Percentiles rank a stretch among this genome's conserved stretches.
phyloP scores from a whole-genome alignment of 2,888 invertebrate species.

The Orchestes rusci region DNA sequence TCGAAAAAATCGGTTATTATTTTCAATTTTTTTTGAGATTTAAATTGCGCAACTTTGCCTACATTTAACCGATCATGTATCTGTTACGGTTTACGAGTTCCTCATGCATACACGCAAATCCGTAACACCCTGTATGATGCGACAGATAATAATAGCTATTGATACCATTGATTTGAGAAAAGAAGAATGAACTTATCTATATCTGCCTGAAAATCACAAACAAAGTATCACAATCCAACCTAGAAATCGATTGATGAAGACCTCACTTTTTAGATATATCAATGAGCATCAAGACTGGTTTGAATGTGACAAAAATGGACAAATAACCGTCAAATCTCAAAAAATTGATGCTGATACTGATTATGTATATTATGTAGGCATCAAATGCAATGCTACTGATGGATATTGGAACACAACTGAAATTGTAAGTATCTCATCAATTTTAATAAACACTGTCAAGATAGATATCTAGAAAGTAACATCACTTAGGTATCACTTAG shows the following conservation, averaged over 20 bases:
- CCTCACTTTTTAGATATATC: slow-evolving; percentile 38
- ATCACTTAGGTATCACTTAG: too few species aligned
- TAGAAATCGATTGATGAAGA: background rate
- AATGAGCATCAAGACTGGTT: slow-evolving; percentile 43
- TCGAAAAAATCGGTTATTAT: too few species aligned
- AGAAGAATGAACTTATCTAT: background rate
- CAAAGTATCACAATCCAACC: too few species aligned
- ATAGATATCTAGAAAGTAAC: too few species aligned
- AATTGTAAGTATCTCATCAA: slow-evolving; percentile 44
- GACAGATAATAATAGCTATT: background rate
- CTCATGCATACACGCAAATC: too few species aligned
- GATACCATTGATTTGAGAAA: background rate
- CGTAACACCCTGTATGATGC: too few species aligned
- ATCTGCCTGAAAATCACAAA: too few species aligned
- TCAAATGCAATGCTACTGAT: slow-evolving; percentile 52
- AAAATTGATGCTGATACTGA: slow-evolving; percentile 52
- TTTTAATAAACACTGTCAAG: too few species aligned
- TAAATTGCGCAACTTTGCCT: too few species aligned
- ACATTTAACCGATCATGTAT: too few species aligned
- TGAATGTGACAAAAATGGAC: slow-evolving; percentile 47
- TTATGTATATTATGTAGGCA: slow-evolving; percentile 44
- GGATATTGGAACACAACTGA: slow-evolving; percentile 32
- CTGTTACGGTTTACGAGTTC: too few species aligned
- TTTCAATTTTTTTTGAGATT: too few species aligned
- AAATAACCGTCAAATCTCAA: slow-evolving; percentile 44